Percentiles rank a stretch among this genome's conserved stretches.
Evolutionary conservation across 1,140 invertebrate genomes (phyloP).

Genomic region (Pogonomyrmex barbatus): DNA sequence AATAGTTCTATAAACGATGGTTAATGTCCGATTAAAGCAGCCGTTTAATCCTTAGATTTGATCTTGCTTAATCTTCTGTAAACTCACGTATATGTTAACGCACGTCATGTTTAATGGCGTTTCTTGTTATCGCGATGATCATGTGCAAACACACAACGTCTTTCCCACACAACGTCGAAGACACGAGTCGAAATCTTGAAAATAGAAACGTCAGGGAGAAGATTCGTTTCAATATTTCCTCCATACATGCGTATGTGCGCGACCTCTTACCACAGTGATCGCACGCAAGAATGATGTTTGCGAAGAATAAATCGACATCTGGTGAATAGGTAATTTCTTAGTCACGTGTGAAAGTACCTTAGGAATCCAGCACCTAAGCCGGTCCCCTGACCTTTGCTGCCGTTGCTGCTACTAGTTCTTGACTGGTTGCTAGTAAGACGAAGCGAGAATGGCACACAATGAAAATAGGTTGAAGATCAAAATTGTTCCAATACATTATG

Average conservation of each 20-base stretch:
- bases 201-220: neutral
- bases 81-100: slow-evolving; percentile 51
- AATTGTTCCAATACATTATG: neutral
- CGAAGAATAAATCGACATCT: slow-evolving; percentile 70
- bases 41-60: too few species aligned
- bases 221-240: slow-evolving; percentile 23
- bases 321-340: slow-evolving; percentile 79
- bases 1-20: slow-evolving; percentile 1
- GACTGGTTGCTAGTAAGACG: slow-evolving; percentile 39
- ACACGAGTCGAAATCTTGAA: neutral
- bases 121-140: slow-evolving; percentile 40
- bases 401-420: slow-evolving; percentile 58
- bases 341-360: slow-evolving; percentile 83
- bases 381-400: slow-evolving; percentile 80
- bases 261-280: slow-evolving; percentile 4
- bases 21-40: neutral
- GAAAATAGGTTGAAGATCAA: slow-evolving; percentile 4
- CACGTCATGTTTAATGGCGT: slow-evolving; percentile 66
- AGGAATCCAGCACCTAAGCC: slow-evolving; percentile 77
- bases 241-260: neutral
- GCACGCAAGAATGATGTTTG: slow-evolving; percentile 68
- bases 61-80: too few species aligned
- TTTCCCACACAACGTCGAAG: neutral
- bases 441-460: slow-evolving; percentile 18
- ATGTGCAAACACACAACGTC: slow-evolving; percentile 27